phyloP scores from a whole-genome alignment of 1,140 invertebrate species.

The Pachyrhynchus sulphureomaculatus region DNA sequence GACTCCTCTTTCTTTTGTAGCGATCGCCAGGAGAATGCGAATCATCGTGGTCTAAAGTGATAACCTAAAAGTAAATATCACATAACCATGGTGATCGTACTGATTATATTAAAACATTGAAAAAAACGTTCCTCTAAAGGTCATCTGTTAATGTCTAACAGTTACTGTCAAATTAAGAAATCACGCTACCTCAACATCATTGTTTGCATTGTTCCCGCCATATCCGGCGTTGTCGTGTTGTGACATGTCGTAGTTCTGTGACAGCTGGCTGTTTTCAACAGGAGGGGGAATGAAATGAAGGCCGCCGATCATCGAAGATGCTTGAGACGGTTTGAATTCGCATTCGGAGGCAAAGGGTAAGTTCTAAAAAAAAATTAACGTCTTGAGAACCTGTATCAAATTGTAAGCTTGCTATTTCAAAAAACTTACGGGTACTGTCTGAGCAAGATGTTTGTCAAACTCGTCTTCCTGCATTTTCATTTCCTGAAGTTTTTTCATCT shows the following conservation, averaged over 20 bases:
- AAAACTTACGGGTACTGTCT: constrained; percentile 63
- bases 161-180: too few relatives aligned
- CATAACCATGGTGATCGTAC: too few relatives aligned
- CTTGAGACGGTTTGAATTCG: constrained; percentile 61
- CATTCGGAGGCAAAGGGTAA: constrained; percentile 69
- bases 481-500: constrained; percentile 67
- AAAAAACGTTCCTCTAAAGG: too few relatives aligned
- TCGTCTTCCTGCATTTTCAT: constrained; percentile 77
- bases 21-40: constrained; percentile 58
- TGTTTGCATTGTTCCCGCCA: constrained; percentile 43
- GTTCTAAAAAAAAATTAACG: constrained; percentile 52
- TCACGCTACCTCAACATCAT: constrained; percentile 51
- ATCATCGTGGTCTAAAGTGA: constrained; percentile 58
- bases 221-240: constrained; percentile 38
- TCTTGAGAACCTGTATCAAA: too few relatives aligned
- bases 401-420: neutral
- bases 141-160: too few relatives aligned
- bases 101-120: too few relatives aligned
- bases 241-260: constrained; percentile 25
- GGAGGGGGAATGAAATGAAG: constrained; percentile 56
- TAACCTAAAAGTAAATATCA: constrained; percentile 50
- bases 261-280: constrained; percentile 17
- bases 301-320: constrained; percentile 52
- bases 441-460: constrained; percentile 76
- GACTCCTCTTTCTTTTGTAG: constrained; percentile 54